A percentile compares a stretch with the other conserved stretches of the same genome.
These are phyloP conservation scores for Sebastes hopkinsi DNA, from an alignment of 2,797 vertebrate species.

Conservation along the genomic window DNA sequence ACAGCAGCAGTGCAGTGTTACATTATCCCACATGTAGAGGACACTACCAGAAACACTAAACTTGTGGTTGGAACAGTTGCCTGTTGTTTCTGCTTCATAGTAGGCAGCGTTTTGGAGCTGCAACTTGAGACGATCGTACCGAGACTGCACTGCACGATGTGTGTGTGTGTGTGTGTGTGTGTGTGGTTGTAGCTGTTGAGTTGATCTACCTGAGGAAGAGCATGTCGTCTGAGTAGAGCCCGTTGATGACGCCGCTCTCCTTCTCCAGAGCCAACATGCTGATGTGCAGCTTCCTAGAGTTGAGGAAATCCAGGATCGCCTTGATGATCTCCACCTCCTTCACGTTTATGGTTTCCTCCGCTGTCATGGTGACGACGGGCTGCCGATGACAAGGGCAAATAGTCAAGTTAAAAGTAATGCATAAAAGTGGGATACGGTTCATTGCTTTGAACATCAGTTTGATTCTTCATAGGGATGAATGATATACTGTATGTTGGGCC, in stretches of 20 bases:
- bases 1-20: neutral
- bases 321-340: slow-evolving; percentile 99
- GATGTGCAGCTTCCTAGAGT: slow-evolving; percentile 97
- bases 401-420: neutral
- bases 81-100: neutral
- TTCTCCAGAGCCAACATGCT: slow-evolving; percentile 99
- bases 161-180: too few species aligned
- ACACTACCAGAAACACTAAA: slow-evolving; percentile 8
- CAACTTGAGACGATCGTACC: neutral
- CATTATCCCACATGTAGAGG: neutral
- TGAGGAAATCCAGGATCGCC: slow-evolving; percentile 95
- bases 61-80: neutral
- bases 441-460: neutral
- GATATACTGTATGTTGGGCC: too few species aligned
- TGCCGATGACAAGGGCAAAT: slow-evolving; percentile 3
- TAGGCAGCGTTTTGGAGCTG: neutral
- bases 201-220: slow-evolving; percentile 92
- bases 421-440: neutral
- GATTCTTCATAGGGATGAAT: neutral
- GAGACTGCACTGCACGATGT: neutral
- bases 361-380: slow-evolving; percentile 90
- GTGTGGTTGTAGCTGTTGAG: neutral
- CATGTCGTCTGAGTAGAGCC: slow-evolving; percentile 99
- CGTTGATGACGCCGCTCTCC: slow-evolving; percentile 98
- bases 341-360: slow-evolving; percentile 98